Conservation (phyloP, 2,797 vertebrate genomes). For the Philypnodon macrostomus region DNA sequence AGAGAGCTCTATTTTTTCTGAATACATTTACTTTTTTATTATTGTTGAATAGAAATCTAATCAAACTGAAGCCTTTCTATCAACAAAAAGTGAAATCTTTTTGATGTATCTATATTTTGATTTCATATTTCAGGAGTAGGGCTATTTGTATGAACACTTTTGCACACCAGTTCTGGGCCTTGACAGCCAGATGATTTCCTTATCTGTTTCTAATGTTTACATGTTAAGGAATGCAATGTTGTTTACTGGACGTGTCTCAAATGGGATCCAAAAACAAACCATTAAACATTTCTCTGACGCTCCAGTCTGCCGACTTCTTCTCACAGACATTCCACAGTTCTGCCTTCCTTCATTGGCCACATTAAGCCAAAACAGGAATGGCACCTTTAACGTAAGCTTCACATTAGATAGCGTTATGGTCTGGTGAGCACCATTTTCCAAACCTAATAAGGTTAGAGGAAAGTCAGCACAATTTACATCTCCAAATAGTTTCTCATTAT, state of each 20-base stretch:
- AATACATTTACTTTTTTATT: no score
- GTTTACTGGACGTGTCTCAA: background rate
- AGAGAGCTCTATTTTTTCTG: no score
- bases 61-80: no score
- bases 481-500: slow-evolving; percentile 1
- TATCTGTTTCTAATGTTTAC: background rate
- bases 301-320: background rate
- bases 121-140: no score
- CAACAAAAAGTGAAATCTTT: no score
- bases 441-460: slow-evolving; percentile 54
- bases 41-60: no score
- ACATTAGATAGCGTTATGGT: slow-evolving; percentile 39
- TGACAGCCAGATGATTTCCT: no score
- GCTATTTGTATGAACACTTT: no score
- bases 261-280: background rate
- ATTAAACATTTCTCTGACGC: background rate
- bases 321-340: slow-evolving; percentile 2
- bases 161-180: no score
- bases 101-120: no score
- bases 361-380: slow-evolving; percentile 32
- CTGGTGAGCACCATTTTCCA: slow-evolving; percentile 44
- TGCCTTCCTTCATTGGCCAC: slow-evolving; percentile 11
- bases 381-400: slow-evolving; percentile 22
- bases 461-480: slow-evolving; percentile 16
- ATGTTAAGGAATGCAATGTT: background rate